Evolutionary conservation across 2,797 vertebrate species (phyloP).

Genomic region (Tapirus indicus): DNA sequence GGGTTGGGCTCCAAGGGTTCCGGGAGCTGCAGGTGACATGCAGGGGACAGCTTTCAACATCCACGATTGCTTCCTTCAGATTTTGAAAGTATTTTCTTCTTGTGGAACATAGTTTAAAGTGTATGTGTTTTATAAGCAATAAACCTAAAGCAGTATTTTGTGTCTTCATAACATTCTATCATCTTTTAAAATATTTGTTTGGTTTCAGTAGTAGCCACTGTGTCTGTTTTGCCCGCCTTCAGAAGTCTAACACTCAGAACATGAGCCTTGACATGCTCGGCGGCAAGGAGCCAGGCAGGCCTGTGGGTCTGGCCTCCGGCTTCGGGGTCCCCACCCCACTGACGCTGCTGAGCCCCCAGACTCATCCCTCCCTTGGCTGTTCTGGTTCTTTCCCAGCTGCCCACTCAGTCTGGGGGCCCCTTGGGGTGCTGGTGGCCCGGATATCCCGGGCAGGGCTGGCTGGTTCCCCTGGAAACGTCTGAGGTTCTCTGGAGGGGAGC

Average conservation of each 20-base stretch:
- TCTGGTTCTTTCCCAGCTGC: background rate
- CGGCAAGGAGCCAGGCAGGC: background rate
- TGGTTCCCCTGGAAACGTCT: background rate
- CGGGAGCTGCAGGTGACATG: background rate
- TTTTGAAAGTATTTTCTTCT: no score
- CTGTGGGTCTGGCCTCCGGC: no score
- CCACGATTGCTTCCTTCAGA: background rate
- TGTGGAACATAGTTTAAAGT: background rate
- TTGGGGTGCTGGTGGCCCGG: background rate
- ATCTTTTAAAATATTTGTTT: background rate
- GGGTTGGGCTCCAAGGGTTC: background rate
- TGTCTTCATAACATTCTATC: background rate
- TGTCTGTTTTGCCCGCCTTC: background rate
- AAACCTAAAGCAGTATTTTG: background rate
- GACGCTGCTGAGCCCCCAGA: background rate
- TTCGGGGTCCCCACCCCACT: background rate
- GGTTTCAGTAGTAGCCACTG: background rate
- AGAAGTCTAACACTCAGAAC: fast-evolving
- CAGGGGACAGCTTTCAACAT: no score
- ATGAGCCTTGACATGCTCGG: no score
- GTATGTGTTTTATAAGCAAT: background rate
- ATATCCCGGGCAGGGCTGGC: background rate
- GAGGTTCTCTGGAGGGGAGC: background rate
- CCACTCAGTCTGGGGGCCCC: background rate
- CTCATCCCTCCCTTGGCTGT: background rate